A percentile compares a stretch with the other conserved stretches of the same genome.
Conservation (phyloP, 2,797 vertebrate genomes). For the Limosa lapponica region DNA sequence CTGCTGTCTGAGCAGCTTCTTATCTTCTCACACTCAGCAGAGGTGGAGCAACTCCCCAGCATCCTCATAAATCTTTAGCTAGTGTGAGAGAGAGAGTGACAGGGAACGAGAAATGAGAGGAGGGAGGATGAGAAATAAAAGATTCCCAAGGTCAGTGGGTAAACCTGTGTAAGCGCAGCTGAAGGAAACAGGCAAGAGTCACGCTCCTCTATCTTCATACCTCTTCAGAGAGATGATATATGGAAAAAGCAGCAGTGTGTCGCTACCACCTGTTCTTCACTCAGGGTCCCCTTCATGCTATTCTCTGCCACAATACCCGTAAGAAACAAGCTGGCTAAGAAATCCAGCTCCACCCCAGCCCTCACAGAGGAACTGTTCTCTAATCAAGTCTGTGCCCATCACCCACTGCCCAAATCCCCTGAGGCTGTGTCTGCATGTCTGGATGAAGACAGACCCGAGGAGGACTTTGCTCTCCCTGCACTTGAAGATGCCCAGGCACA, state of each 20-base stretch:
- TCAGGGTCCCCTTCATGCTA: background rate
- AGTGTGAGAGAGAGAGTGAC: background rate
- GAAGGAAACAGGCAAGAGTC: background rate
- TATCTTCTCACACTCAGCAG: background rate
- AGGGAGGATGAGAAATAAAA: background rate
- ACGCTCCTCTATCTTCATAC: background rate
- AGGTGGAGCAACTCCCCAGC: background rate
- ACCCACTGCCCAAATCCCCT: background rate
- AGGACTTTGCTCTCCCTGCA: background rate
- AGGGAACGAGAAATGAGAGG: background rate
- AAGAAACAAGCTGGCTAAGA: conserved; percentile 6
- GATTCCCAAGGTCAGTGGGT: background rate
- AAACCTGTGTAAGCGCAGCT: background rate
- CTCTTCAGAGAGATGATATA: background rate
- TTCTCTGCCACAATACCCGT: background rate
- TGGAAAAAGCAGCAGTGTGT: background rate
- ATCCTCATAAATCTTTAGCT: background rate
- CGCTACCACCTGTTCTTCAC: background rate
- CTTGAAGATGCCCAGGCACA: background rate
- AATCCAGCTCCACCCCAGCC: background rate
- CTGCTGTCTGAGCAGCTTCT: conserved; percentile 20
- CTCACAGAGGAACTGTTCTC: background rate
- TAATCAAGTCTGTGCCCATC: background rate
- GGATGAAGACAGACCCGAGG: background rate
- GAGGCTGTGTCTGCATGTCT: background rate